Evolutionary conservation across 2,888 invertebrate species (phyloP).

Genomic region (Blastobasis adustella): DNA sequence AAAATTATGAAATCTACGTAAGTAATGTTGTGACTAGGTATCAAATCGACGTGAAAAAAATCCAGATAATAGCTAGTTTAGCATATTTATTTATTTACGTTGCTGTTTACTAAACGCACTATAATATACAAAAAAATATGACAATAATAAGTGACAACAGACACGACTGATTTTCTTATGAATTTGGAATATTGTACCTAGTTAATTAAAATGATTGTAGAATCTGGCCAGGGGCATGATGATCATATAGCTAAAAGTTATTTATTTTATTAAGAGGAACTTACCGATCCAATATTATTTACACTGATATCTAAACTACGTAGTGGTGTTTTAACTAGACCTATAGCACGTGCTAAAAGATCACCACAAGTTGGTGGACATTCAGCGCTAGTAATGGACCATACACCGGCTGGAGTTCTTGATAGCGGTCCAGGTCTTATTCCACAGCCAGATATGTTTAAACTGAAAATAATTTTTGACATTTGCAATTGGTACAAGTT

Average conservation of each 20-base stretch:
- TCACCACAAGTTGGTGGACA: conserved; percentile 66
- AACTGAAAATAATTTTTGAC: conserved; percentile 26
- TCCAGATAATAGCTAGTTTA: too few relatives aligned
- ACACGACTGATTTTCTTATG: too few relatives aligned
- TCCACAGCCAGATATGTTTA: conserved; percentile 67
- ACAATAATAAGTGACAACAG: too few relatives aligned
- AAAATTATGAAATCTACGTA: conserved; percentile 14
- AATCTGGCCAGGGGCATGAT: too few relatives aligned
- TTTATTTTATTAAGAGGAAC: conserved; percentile 15
- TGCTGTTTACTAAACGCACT: too few relatives aligned
- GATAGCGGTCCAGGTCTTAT: conserved; percentile 51
- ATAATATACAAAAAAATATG: too few relatives aligned
- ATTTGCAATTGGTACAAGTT: not conserved
- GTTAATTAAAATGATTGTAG: too few relatives aligned
- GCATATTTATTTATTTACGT: too few relatives aligned
- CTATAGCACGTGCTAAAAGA: conserved; percentile 63
- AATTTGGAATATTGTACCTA: too few relatives aligned
- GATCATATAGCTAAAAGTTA: too few relatives aligned
- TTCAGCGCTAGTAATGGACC: conserved; percentile 62
- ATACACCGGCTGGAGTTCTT: conserved; percentile 63
- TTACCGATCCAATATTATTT: conserved; percentile 63
- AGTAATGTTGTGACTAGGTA: too few relatives aligned
- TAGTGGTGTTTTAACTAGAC: conserved; percentile 63
- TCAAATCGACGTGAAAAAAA: too few relatives aligned
- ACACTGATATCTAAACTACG: conserved; percentile 64